A percentile compares a stretch with the other conserved stretches of the same genome.
Evolutionary conservation across 2,797 vertebrate genomes (phyloP).

Genomic region (Oreochromis grahami): DNA sequence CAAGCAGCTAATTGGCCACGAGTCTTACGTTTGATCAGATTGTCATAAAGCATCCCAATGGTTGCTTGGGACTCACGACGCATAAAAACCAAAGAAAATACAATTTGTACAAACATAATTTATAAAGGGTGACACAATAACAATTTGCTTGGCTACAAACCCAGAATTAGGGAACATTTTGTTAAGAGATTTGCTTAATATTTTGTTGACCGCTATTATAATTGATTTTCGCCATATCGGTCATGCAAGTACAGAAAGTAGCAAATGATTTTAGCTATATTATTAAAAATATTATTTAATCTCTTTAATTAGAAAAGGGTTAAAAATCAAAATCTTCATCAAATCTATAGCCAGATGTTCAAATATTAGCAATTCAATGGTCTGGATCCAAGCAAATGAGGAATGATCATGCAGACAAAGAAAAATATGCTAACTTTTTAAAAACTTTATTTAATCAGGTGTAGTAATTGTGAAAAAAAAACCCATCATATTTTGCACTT

Average conservation of each 20-base stretch:
- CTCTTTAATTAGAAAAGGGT: not conserved
- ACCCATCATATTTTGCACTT: not conserved
- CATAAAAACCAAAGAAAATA: slow-evolving; percentile 62
- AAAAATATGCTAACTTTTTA: not conserved
- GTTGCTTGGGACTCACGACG: slow-evolving; percentile 54
- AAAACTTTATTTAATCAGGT: not conserved
- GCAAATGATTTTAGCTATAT: not conserved
- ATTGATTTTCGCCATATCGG: not conserved
- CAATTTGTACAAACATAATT: slow-evolving; percentile 50
- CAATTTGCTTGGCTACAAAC: slow-evolving; percentile 44
- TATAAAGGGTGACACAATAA: slow-evolving; percentile 22
- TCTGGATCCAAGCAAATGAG: slow-evolving; percentile 51
- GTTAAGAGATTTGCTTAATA: not conserved
- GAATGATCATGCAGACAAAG: slow-evolving; percentile 29
- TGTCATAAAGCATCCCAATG: slow-evolving; percentile 53
- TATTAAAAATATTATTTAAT: not conserved
- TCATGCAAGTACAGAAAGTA: not conserved
- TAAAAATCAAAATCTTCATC: not conserved
- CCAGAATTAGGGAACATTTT: not conserved
- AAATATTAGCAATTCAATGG: slow-evolving; percentile 5
- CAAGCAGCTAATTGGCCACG: slow-evolving; percentile 20
- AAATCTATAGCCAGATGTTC: not conserved
- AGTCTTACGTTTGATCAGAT: slow-evolving; percentile 60
- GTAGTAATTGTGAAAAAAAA: not conserved
- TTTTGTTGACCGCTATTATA: not conserved